These are phyloP conservation scores for Catostomus latipinnis DNA, from an alignment of 2,797 vertebrate genomes.

Conservation along the genomic window DNA sequence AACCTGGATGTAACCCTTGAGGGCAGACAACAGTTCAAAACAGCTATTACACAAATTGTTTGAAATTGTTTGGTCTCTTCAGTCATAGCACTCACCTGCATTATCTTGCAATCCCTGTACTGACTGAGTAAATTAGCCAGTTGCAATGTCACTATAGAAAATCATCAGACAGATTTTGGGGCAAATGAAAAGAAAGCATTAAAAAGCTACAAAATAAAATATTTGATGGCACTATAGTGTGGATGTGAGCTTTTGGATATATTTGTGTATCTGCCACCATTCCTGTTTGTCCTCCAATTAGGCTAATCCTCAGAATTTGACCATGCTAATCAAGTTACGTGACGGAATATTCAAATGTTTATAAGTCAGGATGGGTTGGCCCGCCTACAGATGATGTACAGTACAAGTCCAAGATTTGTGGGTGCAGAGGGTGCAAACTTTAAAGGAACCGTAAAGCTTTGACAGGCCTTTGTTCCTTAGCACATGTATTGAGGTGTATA, in stretches of 20 bases:
- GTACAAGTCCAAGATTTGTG: not conserved
- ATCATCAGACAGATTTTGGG: not conserved
- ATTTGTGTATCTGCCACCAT: constrained; percentile 1
- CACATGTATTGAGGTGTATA: constrained; percentile 16
- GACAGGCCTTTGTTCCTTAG: constrained; percentile 45
- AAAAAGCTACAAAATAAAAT: constrained; percentile 36
- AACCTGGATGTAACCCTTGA: constrained; percentile 32
- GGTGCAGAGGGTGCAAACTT: not conserved
- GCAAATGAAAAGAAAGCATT: not conserved
- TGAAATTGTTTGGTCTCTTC: constrained; percentile 13
- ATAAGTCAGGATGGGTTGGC: constrained; percentile 10
- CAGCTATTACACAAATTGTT: constrained; percentile 46
- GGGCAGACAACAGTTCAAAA: constrained; percentile 30
- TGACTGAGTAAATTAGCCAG: constrained; percentile 26
- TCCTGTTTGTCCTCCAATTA: constrained; percentile 10
- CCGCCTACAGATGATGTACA: not conserved
- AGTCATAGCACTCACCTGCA: not conserved
- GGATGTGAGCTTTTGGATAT: constrained; percentile 17
- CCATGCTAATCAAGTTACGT: constrained; percentile 4
- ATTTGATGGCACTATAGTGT: constrained; percentile 4
- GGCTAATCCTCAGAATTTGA: constrained; percentile 8
- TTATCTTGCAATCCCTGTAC: not conserved
- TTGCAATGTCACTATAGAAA: not conserved
- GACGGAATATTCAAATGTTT: constrained; percentile 23
- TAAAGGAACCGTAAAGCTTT: constrained; percentile 10